Base-by-base conservation (phyloP, 2,113 vertebrate genomes). In the Syngnathoides biaculeatus region DNA sequence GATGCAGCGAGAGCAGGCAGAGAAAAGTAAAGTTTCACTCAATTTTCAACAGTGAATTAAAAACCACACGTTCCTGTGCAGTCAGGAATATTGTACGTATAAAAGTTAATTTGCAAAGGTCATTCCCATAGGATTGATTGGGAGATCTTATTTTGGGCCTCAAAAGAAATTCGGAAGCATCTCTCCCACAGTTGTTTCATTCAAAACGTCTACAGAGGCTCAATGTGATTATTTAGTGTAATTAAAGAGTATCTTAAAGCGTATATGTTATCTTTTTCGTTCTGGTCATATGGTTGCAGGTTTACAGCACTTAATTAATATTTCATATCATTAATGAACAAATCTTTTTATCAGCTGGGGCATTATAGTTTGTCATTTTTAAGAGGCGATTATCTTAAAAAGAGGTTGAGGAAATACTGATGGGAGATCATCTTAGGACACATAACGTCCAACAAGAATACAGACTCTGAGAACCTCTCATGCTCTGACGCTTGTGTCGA, bases 381-480 rank as follows among this genome's bases (percentile, higher is more conserved):
- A 50, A 27, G 45, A 64, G 35, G 4, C 2, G 15, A 9, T 17
- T 64, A 43, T n/a, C 24, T 8, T 30, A 17, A 61, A 64, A 64
- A 26, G 45, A 64, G 26, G 45, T 50, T 48, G 35, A 45, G 62
- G 43, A 64, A 35, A 64, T 65, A 64, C 20, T 2, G 22, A 76
- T 69, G 58, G 47, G 55, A 72, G 43, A 68, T 80, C 80, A 88
- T 88, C 79, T 65, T 62, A 69, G 42, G 65, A 59, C 71, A 73
- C 79, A 66, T 71, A 84, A 85, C 71, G 82, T 86, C 76, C 53
- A 55, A 3, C 74, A 80, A 84, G 83, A 84, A 73, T 81, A 50
- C 65, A 73, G 59, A 82, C 84, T 75, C 64, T 59, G 70, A 72
- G 65, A 77, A 64, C 68, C 81, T 68, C 5, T 39, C 55, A 73